A percentile compares a stretch with the other conserved stretches of the same genome.
These are phyloP conservation scores for Heliconius erato DNA, from an alignment of 2,888 invertebrate genomes.

Conservation along the genomic window DNA sequence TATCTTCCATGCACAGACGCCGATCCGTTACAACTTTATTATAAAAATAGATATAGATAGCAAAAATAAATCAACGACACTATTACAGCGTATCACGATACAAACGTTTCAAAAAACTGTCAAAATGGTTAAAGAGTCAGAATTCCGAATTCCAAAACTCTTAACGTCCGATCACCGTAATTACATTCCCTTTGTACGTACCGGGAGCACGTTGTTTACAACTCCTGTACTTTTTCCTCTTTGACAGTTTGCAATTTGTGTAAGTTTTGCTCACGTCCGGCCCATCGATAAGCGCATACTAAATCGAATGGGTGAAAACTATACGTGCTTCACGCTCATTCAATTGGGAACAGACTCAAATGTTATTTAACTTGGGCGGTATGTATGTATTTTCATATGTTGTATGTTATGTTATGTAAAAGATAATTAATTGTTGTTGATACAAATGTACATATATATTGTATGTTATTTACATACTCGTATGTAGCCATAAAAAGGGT, in stretches of 20 bases:
- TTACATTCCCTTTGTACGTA: constrained; percentile 35
- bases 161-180: constrained; percentile 35
- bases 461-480: no score
- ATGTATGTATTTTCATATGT: neutral
- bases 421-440: no score
- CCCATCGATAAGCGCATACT: constrained; percentile 50
- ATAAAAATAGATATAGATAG: no score
- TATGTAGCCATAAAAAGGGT: no score
- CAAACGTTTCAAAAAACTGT: constrained; percentile 9
- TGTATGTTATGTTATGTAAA: no score
- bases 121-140: constrained; percentile 28
- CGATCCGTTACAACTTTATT: no score
- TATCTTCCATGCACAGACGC: no score
- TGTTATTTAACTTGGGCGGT: neutral
- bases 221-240: constrained; percentile 47
- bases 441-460: no score
- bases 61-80: neutral
- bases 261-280: constrained; percentile 46
- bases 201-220: constrained; percentile 44
- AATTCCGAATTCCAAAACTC: constrained; percentile 26
- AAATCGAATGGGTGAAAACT: constrained; percentile 47
- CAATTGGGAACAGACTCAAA: constrained; percentile 25
- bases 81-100: neutral
- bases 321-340: constrained; percentile 42
- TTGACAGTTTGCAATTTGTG: constrained; percentile 45